Percentiles rank a stretch among this genome's conserved stretches.
These are phyloP conservation scores for Bambusicola thoracicus DNA, from an alignment of 2,113 vertebrate genomes.

Conservation along the genomic window DNA sequence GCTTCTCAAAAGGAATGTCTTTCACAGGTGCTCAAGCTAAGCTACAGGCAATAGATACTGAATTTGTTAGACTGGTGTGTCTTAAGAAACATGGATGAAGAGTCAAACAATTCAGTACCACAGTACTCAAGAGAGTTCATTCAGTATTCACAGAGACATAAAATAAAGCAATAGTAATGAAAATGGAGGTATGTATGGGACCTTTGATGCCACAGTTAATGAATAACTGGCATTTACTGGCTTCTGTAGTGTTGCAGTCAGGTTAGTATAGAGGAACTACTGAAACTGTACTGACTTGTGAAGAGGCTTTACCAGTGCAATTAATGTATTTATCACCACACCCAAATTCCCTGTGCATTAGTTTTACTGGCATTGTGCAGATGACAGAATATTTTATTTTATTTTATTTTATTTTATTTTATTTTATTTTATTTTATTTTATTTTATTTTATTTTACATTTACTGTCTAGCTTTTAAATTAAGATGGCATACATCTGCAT, in stretches of 20 bases:
- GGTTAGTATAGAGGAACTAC: neutral
- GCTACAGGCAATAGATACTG: neutral
- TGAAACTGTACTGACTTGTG: neutral
- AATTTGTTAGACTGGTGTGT: neutral
- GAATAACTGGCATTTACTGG: constrained; percentile 1
- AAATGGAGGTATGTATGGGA: neutral
- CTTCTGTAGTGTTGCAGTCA: neutral
- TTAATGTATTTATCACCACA: neutral
- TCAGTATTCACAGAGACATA: neutral
- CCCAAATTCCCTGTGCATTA: neutral
- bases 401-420: neutral
- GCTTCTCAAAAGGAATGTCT: neutral
- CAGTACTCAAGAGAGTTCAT: neutral
- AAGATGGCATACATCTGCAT: neutral
- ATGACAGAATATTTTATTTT: neutral
- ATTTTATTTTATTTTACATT: neutral
- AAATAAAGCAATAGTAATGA: constrained; percentile 18
- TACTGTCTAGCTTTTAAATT: neutral
- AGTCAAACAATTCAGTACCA: neutral
- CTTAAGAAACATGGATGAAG: neutral
- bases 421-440: neutral
- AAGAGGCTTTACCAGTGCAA: neutral
- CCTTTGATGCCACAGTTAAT: neutral
- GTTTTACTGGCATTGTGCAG: neutral
- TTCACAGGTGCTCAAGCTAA: neutral